A percentile compares a stretch with the other conserved stretches of the same genome.
Conservation (phyloP, 2,888 invertebrate species). For the Beris morrisii region DNA sequence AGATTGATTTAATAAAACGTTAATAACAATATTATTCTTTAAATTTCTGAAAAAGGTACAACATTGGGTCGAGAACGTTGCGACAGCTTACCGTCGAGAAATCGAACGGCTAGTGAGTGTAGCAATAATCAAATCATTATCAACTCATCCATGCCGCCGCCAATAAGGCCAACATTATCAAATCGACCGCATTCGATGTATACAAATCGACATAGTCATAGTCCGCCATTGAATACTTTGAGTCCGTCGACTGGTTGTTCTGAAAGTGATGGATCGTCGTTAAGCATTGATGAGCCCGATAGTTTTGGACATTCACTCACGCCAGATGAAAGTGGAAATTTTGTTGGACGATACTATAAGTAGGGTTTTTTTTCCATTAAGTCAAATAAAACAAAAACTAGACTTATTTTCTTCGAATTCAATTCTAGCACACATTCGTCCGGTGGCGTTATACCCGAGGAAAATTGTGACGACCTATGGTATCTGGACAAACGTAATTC, state of each 20-base stretch:
- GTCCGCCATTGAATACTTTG: slow-evolving; percentile 58
- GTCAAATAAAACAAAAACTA: neutral
- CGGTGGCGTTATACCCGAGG: slow-evolving; percentile 63
- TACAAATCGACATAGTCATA: slow-evolving; percentile 51
- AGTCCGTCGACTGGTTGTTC: slow-evolving; percentile 67
- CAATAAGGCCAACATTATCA: slow-evolving; percentile 54
- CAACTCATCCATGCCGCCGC: slow-evolving; percentile 51
- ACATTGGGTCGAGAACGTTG: slow-evolving; percentile 68
- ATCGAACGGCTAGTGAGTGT: slow-evolving; percentile 68
- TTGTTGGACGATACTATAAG: slow-evolving; percentile 48
- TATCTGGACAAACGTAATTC: slow-evolving; percentile 40
- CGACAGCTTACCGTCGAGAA: slow-evolving; percentile 79
- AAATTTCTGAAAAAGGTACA: slow-evolving; percentile 41
- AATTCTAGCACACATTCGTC: slow-evolving; percentile 45
- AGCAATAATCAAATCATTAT: slow-evolving; percentile 49
- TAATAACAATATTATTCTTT: too few relatives aligned
- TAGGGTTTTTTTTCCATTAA: slow-evolving; percentile 37
- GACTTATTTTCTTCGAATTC: slow-evolving; percentile 1
- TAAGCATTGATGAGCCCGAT: slow-evolving; percentile 66
- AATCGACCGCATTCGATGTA: slow-evolving; percentile 57
- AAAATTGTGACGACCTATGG: slow-evolving; percentile 60
- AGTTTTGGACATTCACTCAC: slow-evolving; percentile 61
- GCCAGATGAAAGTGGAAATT: slow-evolving; percentile 60
- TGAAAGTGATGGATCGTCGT: slow-evolving; percentile 69
- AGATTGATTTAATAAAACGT: too few relatives aligned